Base-by-base conservation (phyloP, 2,113 vertebrate species). In the Scatophagus argus region DNA sequence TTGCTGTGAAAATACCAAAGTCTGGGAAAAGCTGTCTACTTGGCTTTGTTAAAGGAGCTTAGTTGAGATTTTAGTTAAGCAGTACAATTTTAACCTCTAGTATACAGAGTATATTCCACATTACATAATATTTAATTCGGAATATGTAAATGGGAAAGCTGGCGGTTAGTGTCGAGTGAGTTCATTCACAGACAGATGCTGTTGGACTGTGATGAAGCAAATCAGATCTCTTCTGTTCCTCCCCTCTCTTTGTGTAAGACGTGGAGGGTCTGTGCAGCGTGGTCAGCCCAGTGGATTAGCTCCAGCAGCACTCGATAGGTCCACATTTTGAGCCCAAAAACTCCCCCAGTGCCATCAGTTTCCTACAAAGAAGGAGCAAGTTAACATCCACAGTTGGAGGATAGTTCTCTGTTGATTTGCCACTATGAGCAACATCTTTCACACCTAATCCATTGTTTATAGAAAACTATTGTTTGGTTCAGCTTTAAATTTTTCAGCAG, bases 221-320 rank as follows among this genome's bases (percentile, higher is more conserved):
- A 38, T 89, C 82, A 94, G 55, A 87, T 79, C 36, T 92, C 77
- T 29, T 89, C 87, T 21, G 72, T 43, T 49, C 39, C 89, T 75
- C 66, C 87, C 14, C 34, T 89, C 72, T 94, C 89, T 0, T 52
- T 68, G 86, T 95, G 92, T 12, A 95, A 72, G 11, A 83, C 34
- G 6, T 92, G 90, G n/a, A 95, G 93, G 13, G 93, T 92, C 54
- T 88, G 83, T 14, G 75, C 72, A 0, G 94, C 94, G 1, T 90
- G 92, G 61, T 93, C 87, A 0, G 93, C 91, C 95, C 95, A 95
- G 84, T 95, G 94, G 74, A 93, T 84, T 2, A 95, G 87, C 84
- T 95, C 95, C 88, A 89, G 84, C 69, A 95, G 82, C 74, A 95
- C 94, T 9, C 84, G 89, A 76, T 93, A 92, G 68, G 92, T 95